phyloP scores from a whole-genome alignment of 2,797 vertebrate species.

The Coracias cyanogaster region DNA sequence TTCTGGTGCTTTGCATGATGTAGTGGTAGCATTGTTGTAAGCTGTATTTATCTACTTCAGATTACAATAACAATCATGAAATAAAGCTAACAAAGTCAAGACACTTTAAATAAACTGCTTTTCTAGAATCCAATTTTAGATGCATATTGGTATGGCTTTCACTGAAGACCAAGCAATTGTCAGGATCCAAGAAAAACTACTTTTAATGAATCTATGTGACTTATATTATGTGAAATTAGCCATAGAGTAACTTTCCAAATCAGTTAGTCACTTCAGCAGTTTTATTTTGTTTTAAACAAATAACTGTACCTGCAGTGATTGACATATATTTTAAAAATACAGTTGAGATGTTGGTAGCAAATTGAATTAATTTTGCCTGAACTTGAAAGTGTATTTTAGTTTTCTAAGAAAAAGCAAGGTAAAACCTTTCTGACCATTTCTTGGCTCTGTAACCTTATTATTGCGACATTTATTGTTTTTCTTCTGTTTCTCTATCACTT shows the following conservation, averaged over 20 bases:
- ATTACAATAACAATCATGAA: neutral
- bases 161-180: neutral
- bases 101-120: neutral
- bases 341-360: neutral
- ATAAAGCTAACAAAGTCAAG: neutral
- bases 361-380: neutral
- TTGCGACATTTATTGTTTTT: neutral
- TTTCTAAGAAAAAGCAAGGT: neutral
- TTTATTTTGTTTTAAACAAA: neutral
- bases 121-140: neutral
- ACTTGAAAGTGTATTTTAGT: neutral
- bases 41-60: neutral
- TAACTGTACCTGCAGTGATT: neutral
- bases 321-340: neutral
- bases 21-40: neutral
- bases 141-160: neutral
- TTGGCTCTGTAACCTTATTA: neutral
- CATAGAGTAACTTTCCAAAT: neutral
- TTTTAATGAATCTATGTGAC: neutral
- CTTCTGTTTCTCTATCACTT: neutral
- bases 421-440: constrained; percentile 4
- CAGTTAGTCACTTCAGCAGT: neutral
- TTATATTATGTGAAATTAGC: neutral
- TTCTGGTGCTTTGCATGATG: neutral
- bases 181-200: neutral